Evolutionary conservation across 2,113 vertebrate species (phyloP), one percentile per base, ranked within the genome.

Genomic region (Morone saxatilis): DNA sequence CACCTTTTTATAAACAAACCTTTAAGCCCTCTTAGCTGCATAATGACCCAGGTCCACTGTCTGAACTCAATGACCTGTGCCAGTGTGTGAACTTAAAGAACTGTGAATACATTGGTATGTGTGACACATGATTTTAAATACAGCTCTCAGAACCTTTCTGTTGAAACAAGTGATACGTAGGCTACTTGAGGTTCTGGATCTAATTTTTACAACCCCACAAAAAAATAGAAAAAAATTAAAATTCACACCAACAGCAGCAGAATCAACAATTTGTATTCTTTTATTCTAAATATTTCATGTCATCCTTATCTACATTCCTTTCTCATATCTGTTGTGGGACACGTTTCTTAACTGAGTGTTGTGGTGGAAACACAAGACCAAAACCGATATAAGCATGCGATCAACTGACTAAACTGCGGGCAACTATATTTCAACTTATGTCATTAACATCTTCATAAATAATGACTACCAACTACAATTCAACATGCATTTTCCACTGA

Each of bases 1-100:
- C 48, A 78, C 9, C 50, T 72, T 65, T 22, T 79, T 47, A 19
- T 20, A 54, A 43, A 66, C 48, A 19, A 11, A 70, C 71, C 11
- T 16, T 69, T 38, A 72, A 73, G 45, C 72, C 72, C 41, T 77
- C 72, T 86, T 9, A 84, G 69, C 36, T n/a, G 54, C 20, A 20
- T 47, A 41, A 60, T 50, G 67, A 43, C 68, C 50, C 38, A 62
- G 13, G 79, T 74, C 51, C 51, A n/a, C 54, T 7, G 19, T 65
- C 45, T 0, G 57, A 87, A 85, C 84, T 81, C 74, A 43, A 0
- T 41, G 63, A 89, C 85, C 60, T 51, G 31, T 47, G 56, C 11
- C 25, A 69, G 56, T 20, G 43, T 50, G 51, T 31, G 38, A 47
- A 43, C 8, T 3, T 40, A 25, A 25, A 25, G 25, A 25, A 25